A percentile compares a stretch with the other conserved stretches of the same genome.
Conservation (phyloP, 2,113 vertebrate species). For the Vicugna pacos region DNA sequence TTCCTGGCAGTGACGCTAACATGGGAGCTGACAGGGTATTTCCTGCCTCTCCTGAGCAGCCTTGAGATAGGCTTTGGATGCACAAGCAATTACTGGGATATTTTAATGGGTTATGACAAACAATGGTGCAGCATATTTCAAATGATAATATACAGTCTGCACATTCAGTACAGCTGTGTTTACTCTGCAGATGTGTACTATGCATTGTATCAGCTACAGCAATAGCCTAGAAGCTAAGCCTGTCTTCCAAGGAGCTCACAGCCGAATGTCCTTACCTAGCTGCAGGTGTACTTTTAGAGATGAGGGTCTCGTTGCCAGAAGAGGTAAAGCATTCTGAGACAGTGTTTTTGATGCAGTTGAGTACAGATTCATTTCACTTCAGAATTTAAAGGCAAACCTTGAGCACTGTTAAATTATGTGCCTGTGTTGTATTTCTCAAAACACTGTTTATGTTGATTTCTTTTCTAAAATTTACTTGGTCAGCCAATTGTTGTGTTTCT, state of each 20-base stretch:
- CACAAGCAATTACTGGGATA: not conserved
- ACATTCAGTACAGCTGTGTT: not conserved
- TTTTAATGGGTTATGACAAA: constrained; percentile 56
- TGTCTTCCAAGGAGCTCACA: not conserved
- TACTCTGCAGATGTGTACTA: not conserved
- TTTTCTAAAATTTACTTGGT: not conserved
- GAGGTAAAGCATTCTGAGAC: not conserved
- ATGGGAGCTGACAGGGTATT: not conserved
- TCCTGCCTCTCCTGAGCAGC: constrained; percentile 12
- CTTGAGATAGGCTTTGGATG: not conserved
- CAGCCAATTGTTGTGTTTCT: not conserved
- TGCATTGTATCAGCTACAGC: not conserved
- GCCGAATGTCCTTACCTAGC: not conserved
- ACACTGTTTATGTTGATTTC: not conserved
- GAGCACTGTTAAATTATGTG: not conserved
- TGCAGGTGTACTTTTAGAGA: not conserved
- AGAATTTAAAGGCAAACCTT: constrained; percentile 15
- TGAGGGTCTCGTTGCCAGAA: not conserved
- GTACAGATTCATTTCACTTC: not conserved
- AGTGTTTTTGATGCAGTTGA: not conserved
- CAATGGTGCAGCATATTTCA: not conserved
- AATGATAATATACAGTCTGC: not conserved
- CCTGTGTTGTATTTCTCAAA: not conserved
- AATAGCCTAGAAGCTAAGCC: not conserved
- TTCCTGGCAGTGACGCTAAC: constrained; percentile 5